Evolutionary conservation across 2,797 vertebrate species (phyloP).

Genomic region (Scolopax rusticola): DNA sequence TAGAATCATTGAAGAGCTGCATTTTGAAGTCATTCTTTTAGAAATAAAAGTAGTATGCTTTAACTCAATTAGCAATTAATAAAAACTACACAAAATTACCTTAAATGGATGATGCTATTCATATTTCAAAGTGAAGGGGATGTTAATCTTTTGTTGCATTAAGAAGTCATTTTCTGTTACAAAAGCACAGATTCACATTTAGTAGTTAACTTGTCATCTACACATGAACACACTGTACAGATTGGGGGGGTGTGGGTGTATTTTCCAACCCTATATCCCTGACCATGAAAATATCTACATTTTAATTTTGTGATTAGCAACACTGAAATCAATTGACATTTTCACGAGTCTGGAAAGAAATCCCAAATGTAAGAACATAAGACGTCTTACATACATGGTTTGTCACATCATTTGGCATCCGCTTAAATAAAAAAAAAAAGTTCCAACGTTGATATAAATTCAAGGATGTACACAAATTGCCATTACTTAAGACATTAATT

Average conservation of each 20-base stretch:
- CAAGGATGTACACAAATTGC: neutral
- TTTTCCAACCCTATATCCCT: neutral
- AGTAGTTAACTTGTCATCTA: neutral
- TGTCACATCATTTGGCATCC: neutral
- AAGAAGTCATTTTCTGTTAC: neutral
- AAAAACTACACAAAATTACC: neutral
- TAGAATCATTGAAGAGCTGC: neutral
- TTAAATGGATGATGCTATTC: neutral
- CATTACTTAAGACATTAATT: neutral
- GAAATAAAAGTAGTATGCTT: neutral
- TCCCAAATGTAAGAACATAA: neutral
- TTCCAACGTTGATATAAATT: neutral
- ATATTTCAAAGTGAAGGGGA: neutral
- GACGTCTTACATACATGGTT: fast-evolving
- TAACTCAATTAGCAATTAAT: neutral
- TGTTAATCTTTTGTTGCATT: neutral
- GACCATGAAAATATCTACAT: neutral
- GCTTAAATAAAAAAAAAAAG: neutral
- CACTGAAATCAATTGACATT: neutral
- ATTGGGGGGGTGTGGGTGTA: neutral
- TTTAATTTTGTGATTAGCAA: neutral
- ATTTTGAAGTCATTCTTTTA: neutral
- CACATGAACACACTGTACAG: neutral
- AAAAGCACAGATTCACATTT: neutral
- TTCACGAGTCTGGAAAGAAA: neutral